These are phyloP conservation scores for Rhinogobius similis DNA, from an alignment of 2,113 vertebrate genomes.

Conservation along the genomic window DNA sequence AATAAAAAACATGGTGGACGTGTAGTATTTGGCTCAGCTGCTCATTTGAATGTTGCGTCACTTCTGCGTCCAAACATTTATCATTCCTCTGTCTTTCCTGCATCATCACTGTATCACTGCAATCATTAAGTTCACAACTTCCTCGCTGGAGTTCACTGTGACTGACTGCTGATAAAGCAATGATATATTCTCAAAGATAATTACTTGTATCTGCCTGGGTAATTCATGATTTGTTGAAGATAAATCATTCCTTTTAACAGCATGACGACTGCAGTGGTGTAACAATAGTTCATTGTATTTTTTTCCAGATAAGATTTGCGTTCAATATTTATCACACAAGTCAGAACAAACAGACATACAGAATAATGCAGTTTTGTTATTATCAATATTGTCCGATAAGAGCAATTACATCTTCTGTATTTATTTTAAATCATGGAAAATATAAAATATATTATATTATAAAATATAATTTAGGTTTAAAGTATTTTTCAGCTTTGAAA, in stretches of 20 bases:
- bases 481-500: not conserved
- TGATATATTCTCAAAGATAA: not conserved
- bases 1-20: conserved; percentile 6
- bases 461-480: not conserved
- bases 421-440: no score
- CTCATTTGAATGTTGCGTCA: conserved; percentile 31
- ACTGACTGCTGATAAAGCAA: not conserved
- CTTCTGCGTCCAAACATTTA: conserved; percentile 28
- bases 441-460: not conserved
- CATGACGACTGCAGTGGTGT: not conserved
- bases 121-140: conserved; percentile 4
- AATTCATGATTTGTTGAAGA: not conserved
- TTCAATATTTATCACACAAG: not conserved
- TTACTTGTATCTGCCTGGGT: not conserved
- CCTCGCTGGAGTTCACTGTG: conserved; percentile 13
- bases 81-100: conserved; percentile 39
- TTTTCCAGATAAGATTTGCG: not conserved
- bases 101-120: no score
- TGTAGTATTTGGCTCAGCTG: conserved; percentile 17
- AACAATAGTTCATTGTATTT: not conserved
- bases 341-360: not conserved
- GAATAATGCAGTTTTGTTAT: not conserved
- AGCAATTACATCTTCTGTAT: not conserved
- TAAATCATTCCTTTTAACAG: not conserved
- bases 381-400: not conserved